Conservation (phyloP, 1,140 invertebrate genomes). For the Hypsibius dujardini region DNA sequence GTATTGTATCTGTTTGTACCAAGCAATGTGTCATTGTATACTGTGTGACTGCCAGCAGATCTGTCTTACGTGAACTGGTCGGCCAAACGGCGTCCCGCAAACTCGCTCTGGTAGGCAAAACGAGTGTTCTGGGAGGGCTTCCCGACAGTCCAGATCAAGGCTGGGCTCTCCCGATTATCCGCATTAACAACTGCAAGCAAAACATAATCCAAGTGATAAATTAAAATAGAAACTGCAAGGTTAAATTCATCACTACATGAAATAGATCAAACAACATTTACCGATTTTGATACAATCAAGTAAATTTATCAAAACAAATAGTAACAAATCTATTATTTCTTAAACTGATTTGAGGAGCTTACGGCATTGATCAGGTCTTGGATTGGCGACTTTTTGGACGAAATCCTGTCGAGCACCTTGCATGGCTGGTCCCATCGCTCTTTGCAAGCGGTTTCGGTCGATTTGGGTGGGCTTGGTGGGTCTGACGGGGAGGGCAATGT, state of each 20-base stretch:
- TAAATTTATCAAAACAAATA: not conserved
- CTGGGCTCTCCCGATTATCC: not conserved
- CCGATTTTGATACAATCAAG: not conserved
- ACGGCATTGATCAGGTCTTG: not conserved
- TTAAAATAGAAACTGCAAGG: not conserved
- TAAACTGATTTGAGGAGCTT: not conserved
- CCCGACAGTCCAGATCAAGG: not conserved
- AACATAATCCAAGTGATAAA: too few relatives aligned
- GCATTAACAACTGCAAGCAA: not conserved
- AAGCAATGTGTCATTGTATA: not conserved
- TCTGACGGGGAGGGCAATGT: not conserved
- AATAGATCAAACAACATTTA: not conserved
- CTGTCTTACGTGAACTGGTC: slow-evolving; percentile 9
- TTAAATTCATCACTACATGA: not conserved
- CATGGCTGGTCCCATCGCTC: not conserved
- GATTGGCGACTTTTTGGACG: not conserved
- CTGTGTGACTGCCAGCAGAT: not conserved
- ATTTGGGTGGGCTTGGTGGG: not conserved
- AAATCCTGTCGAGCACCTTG: not conserved
- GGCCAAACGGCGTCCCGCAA: not conserved
- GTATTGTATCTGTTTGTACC: not conserved
- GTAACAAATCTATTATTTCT: not conserved
- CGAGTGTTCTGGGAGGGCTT: not conserved
- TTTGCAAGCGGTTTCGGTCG: not conserved
- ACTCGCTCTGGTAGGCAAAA: not conserved